These are phyloP conservation scores for Rhea pennata DNA, from an alignment of 2,113 vertebrate genomes.

Conservation along the genomic window DNA sequence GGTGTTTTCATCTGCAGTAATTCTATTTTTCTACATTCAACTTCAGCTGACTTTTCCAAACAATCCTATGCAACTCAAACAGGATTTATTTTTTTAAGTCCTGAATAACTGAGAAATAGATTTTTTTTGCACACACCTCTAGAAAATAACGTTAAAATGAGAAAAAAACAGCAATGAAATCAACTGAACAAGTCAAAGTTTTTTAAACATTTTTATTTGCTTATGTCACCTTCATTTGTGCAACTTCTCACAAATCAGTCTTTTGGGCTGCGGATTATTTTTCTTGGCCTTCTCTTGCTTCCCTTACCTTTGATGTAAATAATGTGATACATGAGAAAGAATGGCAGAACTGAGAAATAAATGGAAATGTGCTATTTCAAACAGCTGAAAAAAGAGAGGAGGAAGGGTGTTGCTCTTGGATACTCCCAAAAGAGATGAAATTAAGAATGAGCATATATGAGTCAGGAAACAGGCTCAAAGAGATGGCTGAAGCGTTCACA, in stretches of 20 bases:
- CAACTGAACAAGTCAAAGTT: neutral
- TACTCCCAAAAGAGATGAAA: slow-evolving; percentile 16
- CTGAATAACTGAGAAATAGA: neutral
- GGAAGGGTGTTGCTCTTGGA: slow-evolving; percentile 46
- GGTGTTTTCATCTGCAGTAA: neutral
- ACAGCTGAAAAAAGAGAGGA: slow-evolving; percentile 30
- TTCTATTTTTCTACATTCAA: neutral
- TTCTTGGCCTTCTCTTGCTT: slow-evolving; percentile 50
- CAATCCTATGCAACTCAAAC: neutral
- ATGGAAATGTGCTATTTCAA: slow-evolving; percentile 25
- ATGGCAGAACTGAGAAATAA: slow-evolving; percentile 47
- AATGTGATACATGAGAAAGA: neutral
- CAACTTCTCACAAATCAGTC: slow-evolving; percentile 15
- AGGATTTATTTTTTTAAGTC: neutral
- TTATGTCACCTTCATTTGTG: slow-evolving; percentile 38
- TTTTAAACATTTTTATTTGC: slow-evolving; percentile 25
- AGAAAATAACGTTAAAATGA: neutral
- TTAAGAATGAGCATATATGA: neutral
- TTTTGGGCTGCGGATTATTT: slow-evolving; percentile 36
- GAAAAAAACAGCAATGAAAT: neutral
- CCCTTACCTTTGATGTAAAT: slow-evolving; percentile 22
- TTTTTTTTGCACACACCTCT: neutral
- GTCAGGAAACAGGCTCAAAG: slow-evolving; percentile 16
- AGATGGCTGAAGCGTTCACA: neutral
- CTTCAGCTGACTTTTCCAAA: neutral